Conservation (phyloP, 2,888 invertebrate genomes). For the Pantelozetes paolii region DNA sequence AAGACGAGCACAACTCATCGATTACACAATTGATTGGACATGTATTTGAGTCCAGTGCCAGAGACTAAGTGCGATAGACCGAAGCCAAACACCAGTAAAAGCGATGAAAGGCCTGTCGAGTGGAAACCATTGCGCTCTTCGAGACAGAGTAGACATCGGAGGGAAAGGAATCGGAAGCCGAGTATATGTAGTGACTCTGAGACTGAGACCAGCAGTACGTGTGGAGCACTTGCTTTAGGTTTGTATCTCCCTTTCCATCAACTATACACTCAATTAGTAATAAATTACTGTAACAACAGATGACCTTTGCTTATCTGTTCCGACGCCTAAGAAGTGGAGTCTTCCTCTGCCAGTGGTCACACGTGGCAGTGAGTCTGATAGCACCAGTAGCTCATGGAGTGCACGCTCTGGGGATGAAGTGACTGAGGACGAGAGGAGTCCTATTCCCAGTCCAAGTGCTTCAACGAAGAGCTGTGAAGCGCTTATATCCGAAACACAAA, state of each 20-base stretch:
- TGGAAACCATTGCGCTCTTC: neutral
- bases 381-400: constrained; percentile 37
- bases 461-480: constrained; percentile 38
- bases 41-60: constrained; percentile 24
- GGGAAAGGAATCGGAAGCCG: constrained; percentile 21
- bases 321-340: constrained; percentile 39
- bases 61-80: neutral
- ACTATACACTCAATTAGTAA: too few relatives aligned
- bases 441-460: constrained; percentile 41
- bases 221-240: constrained; percentile 31
- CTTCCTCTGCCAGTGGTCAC: constrained; percentile 37
- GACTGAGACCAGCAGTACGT: constrained; percentile 37
- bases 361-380: constrained; percentile 40
- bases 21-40: neutral
- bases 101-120: neutral
- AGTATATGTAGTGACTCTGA: constrained; percentile 39
- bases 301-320: constrained; percentile 24
- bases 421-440: constrained; percentile 41
- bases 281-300: neutral
- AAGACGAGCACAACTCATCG: neutral
- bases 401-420: constrained; percentile 40
- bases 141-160: neutral
- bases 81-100: neutral
- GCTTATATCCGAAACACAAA: neutral
- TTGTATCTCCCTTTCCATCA: neutral